Evolutionary conservation across 2,888 invertebrate species (phyloP).

Genomic region (Thymelicus acteon): DNA sequence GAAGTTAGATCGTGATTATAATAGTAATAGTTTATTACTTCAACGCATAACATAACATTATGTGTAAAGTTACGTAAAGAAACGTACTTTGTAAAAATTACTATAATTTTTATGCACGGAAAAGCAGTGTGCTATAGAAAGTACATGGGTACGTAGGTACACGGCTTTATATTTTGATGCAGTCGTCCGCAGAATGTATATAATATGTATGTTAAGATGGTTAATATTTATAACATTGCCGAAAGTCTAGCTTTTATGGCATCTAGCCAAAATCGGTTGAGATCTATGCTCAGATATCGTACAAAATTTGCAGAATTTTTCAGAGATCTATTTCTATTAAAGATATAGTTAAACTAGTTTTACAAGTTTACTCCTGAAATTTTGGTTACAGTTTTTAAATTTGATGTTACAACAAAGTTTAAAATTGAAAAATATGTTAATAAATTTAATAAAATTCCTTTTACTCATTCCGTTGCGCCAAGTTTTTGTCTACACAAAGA

Average conservation of each 20-base stretch:
- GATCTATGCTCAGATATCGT: conserved; percentile 11
- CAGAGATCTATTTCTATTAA: not conserved
- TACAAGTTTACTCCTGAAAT: not conserved
- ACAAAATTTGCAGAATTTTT: conserved; percentile 13
- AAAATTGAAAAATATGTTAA: too few relatives aligned
- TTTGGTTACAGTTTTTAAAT: not conserved
- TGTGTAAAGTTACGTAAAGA: too few relatives aligned
- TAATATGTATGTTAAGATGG: conserved; percentile 9
- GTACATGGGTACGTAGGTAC: not conserved
- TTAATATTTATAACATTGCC: conserved; percentile 15
- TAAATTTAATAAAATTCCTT: too few relatives aligned
- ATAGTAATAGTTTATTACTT: too few relatives aligned
- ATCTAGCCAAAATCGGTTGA: conserved; percentile 11
- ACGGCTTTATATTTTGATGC: not conserved
- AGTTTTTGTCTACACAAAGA: not conserved
- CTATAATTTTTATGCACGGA: too few relatives aligned
- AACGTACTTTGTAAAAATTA: too few relatives aligned
- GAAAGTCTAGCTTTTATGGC: conserved; percentile 23
- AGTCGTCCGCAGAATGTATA: not conserved
- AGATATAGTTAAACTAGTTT: not conserved
- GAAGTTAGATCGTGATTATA: too few relatives aligned
- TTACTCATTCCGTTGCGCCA: too few relatives aligned
- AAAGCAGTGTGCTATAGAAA: too few relatives aligned
- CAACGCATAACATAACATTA: too few relatives aligned
- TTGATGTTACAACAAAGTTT: not conserved